phyloP scores from a whole-genome alignment of 2,888 invertebrate genomes.

The Odontomyia ornata region DNA sequence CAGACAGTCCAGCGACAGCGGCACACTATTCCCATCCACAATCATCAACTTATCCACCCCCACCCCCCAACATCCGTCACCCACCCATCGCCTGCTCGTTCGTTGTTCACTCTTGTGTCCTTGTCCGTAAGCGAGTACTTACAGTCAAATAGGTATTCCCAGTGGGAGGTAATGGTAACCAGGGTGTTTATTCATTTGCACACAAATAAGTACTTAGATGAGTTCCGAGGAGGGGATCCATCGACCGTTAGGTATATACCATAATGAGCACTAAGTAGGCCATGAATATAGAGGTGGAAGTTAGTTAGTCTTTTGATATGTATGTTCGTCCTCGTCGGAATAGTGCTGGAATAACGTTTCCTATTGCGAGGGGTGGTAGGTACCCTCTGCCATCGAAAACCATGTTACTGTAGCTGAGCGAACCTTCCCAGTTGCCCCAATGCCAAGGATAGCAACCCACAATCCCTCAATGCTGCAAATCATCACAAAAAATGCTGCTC shows the following conservation, averaged over 20 bases:
- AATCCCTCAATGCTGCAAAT: too few species aligned
- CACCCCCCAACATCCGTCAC: neutral
- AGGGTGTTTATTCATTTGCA: conserved; percentile 41
- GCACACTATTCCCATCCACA: neutral
- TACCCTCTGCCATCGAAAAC: neutral
- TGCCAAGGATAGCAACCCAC: too few species aligned
- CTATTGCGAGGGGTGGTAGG: neutral
- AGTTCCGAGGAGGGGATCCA: neutral
- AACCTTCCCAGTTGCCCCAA: too few species aligned
- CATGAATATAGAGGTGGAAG: conserved; percentile 4
- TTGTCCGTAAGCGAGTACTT: conserved; percentile 15
- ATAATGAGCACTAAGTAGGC: conserved; percentile 40
- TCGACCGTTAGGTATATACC: conserved; percentile 29
- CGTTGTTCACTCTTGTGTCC: conserved; percentile 11
- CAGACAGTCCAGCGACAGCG: conserved; percentile 7
- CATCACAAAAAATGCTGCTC: too few species aligned
- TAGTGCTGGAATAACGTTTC: neutral
- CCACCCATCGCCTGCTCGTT: neutral
- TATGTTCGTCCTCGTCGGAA: neutral
- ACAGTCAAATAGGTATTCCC: conserved; percentile 25
- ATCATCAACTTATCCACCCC: neutral
- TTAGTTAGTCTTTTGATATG: neutral
- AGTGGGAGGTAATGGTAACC: conserved; percentile 26
- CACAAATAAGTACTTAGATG: conserved; percentile 42
- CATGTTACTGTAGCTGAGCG: too few species aligned